Base-by-base conservation (phyloP, 1,140 invertebrate genomes). In the Drosophila carrolli region DNA sequence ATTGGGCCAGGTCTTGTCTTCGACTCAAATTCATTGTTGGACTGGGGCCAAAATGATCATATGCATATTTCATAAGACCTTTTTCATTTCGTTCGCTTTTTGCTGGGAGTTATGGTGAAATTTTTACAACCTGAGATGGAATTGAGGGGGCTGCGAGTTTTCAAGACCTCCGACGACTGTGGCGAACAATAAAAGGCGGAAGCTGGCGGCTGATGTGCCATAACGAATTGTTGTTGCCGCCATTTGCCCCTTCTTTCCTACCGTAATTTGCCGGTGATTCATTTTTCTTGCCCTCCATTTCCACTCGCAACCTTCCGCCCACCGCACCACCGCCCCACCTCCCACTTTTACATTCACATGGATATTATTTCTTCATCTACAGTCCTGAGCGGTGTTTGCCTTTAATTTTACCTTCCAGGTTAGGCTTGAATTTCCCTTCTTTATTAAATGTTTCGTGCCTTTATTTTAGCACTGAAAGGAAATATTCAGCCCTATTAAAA, bases 21-120 rank as follows among this genome's bases (percentile, higher is more conserved):
- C 27, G 48, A 11, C 48, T 16, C 48, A 35, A 32, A 51, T n/a
- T 10, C 27, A 14, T 13, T 38, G 38, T 46, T 13, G 54, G 38
- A 44, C 32, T 63, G 55, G 38, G 54, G 48, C 71, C 83, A 67
- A 74, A 86, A 82, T 86, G 83, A 86, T 86, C 83, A 88, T 86
- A 86, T 86, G 83, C 83, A 86, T 88, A 86, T 88, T 86, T 86
- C 79, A 86, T 86, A 82, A 79, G 76, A 71, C 83, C 83, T 83
- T 86, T 86, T 86, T 73, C 63, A 46, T 70, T 66, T 46, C 57
- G 47, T 61, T 73, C 37, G 63, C 53, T 74, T 54, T 68, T 19
- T 14, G 46, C 23, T 54, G 29, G 43, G 50, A 80, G 81, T 76
- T 79, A 75, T 86, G 75, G 77, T 62, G 59, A 79, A 76, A 75